A percentile compares a stretch with the other conserved stretches of the same genome.
Evolutionary conservation across 2,888 invertebrate genomes (phyloP).

Genomic region (Helleia helle): DNA sequence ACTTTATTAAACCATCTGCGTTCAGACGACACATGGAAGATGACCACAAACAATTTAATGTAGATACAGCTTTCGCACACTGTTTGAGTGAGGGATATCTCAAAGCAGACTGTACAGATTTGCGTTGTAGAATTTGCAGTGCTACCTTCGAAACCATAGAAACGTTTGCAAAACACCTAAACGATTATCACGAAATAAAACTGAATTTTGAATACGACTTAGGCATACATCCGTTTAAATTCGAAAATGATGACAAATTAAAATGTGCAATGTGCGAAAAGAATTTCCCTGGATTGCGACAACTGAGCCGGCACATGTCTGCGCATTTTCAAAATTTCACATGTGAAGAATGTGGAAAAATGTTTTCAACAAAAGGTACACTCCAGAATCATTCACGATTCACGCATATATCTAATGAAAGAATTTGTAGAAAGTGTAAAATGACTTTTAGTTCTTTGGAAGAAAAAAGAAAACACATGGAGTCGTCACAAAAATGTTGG

Average conservation of each 20-base stretch:
- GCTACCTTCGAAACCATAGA: slow-evolving; percentile 24
- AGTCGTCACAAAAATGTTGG: slow-evolving; percentile 29
- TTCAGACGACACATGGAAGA: slow-evolving; percentile 31
- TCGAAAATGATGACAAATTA: slow-evolving; percentile 25
- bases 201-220: slow-evolving; percentile 28
- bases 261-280: slow-evolving; percentile 30
- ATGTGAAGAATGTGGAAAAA: slow-evolving; percentile 38
- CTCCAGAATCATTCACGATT: slow-evolving; percentile 28
- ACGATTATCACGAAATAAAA: slow-evolving; percentile 24
- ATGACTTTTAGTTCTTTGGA: slow-evolving; percentile 27
- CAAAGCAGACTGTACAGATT: slow-evolving; percentile 34
- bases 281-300: slow-evolving; percentile 31
- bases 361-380: slow-evolving; percentile 27
- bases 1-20: slow-evolving; percentile 27
- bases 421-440: slow-evolving; percentile 32
- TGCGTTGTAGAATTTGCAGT: slow-evolving; percentile 33
- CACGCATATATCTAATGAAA: slow-evolving; percentile 24
- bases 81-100: slow-evolving; percentile 25
- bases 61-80: slow-evolving; percentile 26
- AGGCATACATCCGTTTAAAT: slow-evolving; percentile 34
- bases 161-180: slow-evolving; percentile 31
- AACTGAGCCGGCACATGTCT: slow-evolving; percentile 35
- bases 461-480: slow-evolving; percentile 28
- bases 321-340: slow-evolving; percentile 34
- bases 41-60: slow-evolving; percentile 29